A percentile compares a stretch with the other conserved stretches of the same genome.
phyloP scores from a whole-genome alignment of 1,140 invertebrate species.

The Drosophila ficusphila region DNA sequence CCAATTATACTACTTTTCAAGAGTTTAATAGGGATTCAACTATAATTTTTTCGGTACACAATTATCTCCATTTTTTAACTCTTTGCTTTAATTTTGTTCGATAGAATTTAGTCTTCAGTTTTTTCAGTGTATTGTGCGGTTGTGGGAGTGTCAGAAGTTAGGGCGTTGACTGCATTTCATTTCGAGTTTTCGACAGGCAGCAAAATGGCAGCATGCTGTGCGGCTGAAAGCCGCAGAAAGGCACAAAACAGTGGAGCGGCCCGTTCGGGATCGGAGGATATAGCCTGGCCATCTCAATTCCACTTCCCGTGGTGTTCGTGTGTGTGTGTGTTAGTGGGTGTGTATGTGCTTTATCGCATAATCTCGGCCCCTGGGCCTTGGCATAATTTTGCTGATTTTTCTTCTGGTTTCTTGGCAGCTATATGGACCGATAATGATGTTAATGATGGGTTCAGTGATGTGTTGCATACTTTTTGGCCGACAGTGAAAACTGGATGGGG shows the following conservation, averaged over 20 bases:
- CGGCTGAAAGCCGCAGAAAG: conserved; percentile 40
- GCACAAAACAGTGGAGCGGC: background rate
- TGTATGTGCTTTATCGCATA: conserved; percentile 57
- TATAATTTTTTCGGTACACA: no score
- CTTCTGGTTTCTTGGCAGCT: conserved; percentile 7
- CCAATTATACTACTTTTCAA: no score
- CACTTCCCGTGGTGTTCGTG: background rate
- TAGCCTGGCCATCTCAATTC: conserved; percentile 24
- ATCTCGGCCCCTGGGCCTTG: conserved; percentile 53
- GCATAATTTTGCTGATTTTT: conserved; percentile 46
- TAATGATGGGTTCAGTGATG: conserved; percentile 57
- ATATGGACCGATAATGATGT: conserved; percentile 57
- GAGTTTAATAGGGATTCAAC: no score
- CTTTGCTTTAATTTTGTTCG: no score
- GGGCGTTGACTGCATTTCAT: conserved; percentile 68
- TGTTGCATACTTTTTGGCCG: conserved; percentile 33
- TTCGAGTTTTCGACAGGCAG: conserved; percentile 55
- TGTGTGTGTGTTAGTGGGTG: background rate
- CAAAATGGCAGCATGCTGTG: conserved; percentile 70
- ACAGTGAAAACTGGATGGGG: conserved; percentile 12
- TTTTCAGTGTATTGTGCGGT: background rate
- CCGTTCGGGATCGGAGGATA: background rate
- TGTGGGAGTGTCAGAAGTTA: conserved; percentile 25
- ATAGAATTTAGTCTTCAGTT: no score
- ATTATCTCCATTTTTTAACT: no score